Conservation (phyloP, 2,113 vertebrate species). For the Cisticola juncidis region DNA sequence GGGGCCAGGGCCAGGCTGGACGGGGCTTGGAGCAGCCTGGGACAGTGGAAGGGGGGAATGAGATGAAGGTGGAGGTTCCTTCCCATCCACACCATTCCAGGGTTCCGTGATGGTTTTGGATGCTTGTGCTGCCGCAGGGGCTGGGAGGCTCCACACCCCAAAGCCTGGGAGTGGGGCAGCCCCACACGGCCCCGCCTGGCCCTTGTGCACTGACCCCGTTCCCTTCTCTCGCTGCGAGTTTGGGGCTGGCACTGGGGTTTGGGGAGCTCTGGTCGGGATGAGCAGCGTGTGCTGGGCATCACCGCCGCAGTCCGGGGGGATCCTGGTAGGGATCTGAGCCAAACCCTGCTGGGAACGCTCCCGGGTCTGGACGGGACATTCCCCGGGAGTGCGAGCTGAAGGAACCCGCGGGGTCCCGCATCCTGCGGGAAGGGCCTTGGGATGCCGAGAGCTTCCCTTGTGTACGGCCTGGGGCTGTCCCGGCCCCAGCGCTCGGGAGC, state of each 20-base stretch:
- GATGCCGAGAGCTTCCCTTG: accelerated
- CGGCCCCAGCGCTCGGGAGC: accelerated
- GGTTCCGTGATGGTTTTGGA: accelerated
- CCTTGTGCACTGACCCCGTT: accelerated
- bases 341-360: accelerated
- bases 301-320: accelerated
- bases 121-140: background rate
- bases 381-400: background rate
- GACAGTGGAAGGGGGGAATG: accelerated
- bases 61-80: background rate
- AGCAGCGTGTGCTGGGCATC: background rate
- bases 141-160: background rate
- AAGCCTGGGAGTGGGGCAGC: background rate
- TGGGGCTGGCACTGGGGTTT: background rate
- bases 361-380: accelerated
- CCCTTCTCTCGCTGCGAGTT: accelerated
- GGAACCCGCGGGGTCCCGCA: accelerated
- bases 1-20: accelerated
- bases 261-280: background rate
- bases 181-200: accelerated
- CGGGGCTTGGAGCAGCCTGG: accelerated
- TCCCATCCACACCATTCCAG: background rate
- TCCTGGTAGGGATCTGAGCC: background rate
- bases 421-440: background rate
- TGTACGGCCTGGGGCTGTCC: accelerated